phyloP scores from a whole-genome alignment of 2,113 vertebrate genomes.

The Phalacrocorax aristotelis region DNA sequence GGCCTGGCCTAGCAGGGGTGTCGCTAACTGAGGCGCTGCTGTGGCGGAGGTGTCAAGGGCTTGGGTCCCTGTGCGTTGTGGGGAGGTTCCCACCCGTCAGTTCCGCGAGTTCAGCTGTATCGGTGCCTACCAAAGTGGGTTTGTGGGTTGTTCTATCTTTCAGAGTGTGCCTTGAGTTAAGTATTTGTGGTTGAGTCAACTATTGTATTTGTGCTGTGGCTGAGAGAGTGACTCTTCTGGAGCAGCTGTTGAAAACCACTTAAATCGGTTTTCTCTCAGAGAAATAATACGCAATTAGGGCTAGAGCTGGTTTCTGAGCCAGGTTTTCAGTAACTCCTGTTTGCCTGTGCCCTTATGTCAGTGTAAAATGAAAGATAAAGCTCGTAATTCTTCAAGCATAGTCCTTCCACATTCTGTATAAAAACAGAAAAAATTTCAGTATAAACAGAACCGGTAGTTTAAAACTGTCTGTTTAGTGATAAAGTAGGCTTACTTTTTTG shows the following conservation, averaged over 20 bases:
- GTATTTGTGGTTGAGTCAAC: accelerated
- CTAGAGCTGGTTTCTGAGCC: neutral
- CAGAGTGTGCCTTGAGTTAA: neutral
- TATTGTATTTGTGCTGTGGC: accelerated
- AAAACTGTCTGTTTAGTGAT: neutral
- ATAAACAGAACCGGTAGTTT: neutral
- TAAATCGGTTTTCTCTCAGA: accelerated
- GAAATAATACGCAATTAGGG: accelerated
- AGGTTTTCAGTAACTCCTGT: neutral
- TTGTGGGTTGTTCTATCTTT: accelerated
- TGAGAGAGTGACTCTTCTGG: neutral
- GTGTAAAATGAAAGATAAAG: neutral
- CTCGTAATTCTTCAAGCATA: accelerated
- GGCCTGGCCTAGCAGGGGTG: neutral
- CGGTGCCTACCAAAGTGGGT: accelerated
- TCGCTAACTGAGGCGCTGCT: accelerated
- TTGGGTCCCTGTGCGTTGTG: neutral
- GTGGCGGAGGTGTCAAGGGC: neutral
- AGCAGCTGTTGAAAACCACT: accelerated
- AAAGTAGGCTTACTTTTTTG: neutral
- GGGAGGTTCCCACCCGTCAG: accelerated
- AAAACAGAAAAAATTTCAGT: neutral
- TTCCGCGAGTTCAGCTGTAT: accelerated
- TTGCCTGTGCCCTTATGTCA: accelerated
- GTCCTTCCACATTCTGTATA: accelerated